Conservation (phyloP, 2,797 vertebrate genomes). For the Xenopus petersii region DNA sequence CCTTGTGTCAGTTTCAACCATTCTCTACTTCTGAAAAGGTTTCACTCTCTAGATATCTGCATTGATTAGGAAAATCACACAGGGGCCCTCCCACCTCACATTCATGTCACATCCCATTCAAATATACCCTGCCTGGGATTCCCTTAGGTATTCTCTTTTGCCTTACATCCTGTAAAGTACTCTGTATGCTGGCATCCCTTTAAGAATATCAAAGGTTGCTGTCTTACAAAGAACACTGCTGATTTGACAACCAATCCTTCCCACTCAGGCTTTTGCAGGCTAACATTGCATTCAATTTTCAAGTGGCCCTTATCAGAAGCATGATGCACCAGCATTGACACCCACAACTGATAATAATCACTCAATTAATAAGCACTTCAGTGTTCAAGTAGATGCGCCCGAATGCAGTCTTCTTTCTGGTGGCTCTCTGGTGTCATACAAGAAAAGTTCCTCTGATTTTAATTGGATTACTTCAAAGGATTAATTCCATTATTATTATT, state of each 20-base stretch:
- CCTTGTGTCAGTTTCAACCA: too few relatives aligned
- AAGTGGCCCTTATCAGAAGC: background rate
- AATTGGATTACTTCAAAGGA: slow-evolving; percentile 3
- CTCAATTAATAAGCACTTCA: background rate
- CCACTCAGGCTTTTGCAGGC: background rate
- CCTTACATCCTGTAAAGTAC: background rate
- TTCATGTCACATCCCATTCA: background rate
- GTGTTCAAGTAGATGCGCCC: background rate
- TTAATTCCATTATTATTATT: slow-evolving; percentile 1
- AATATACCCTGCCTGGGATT: background rate
- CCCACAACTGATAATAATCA: background rate
- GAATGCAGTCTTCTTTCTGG: background rate
- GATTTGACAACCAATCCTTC: background rate
- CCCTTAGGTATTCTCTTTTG: background rate
- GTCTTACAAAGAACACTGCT: background rate
- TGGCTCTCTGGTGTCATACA: background rate
- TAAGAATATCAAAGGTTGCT: background rate
- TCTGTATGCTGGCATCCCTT: background rate
- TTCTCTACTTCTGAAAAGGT: too few relatives aligned
- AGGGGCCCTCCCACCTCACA: background rate
- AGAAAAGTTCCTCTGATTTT: background rate
- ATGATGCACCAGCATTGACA: background rate
- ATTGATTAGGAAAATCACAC: too few relatives aligned
- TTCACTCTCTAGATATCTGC: too few relatives aligned
- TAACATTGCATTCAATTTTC: background rate